Conservation (phyloP, 2,113 vertebrate genomes). For the Calyptomena viridis region DNA sequence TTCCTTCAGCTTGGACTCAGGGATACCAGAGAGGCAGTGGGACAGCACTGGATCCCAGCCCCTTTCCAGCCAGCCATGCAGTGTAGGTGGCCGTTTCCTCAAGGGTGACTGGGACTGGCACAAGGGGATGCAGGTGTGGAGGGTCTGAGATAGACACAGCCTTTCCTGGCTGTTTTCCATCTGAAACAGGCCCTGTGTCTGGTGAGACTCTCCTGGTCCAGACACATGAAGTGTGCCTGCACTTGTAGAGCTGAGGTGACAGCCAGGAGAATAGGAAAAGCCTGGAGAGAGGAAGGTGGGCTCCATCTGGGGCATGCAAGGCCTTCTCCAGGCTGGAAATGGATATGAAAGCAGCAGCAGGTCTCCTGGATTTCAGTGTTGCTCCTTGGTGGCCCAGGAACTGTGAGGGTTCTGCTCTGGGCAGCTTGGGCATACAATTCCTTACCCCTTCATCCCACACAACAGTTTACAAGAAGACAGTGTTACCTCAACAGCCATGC, state of each 20-base stretch:
- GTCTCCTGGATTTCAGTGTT: not conserved
- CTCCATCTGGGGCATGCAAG: not conserved
- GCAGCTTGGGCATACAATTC: not conserved
- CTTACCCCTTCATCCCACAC: not conserved
- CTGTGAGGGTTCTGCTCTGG: not conserved
- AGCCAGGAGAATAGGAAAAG: not conserved
- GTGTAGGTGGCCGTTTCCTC: rapidly evolving
- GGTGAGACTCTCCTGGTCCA: rapidly evolving
- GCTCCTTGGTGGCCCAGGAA: not conserved
- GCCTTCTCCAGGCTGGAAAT: not conserved
- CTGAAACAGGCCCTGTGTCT: not conserved
- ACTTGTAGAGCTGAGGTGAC: not conserved
- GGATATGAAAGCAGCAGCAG: not conserved
- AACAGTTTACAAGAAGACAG: not conserved
- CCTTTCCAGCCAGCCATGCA: not conserved
- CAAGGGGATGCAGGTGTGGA: not conserved
- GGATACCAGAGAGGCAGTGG: too few relatives aligned
- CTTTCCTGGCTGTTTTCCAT: not conserved
- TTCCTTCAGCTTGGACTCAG: too few relatives aligned
- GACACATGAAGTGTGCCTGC: not conserved
- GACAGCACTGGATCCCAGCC: not conserved
- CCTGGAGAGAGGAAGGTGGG: too few relatives aligned
- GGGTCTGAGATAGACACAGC: not conserved
- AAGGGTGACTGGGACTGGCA: rapidly evolving
- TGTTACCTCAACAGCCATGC: not conserved